These are phyloP conservation scores for Xenopus petersii DNA, from an alignment of 2,797 vertebrate species.

Conservation along the genomic window DNA sequence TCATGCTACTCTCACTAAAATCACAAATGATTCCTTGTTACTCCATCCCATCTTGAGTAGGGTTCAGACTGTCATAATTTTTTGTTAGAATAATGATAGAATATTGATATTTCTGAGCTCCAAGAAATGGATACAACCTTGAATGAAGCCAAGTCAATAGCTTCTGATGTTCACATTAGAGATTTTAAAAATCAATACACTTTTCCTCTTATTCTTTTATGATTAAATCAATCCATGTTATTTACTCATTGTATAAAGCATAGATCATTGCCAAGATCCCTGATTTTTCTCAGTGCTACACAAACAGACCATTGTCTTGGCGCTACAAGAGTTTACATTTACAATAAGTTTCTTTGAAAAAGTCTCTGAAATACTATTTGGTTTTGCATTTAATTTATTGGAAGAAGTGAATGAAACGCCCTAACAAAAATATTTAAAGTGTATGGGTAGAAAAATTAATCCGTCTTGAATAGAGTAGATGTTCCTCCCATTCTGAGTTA, in stretches of 20 bases:
- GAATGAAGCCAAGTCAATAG: conserved; percentile 65
- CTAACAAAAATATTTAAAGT: too few relatives aligned
- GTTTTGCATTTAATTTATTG: not conserved
- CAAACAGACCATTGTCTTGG: conserved; percentile 14
- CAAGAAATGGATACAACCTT: conserved; percentile 67
- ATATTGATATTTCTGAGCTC: conserved; percentile 70
- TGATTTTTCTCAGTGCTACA: conserved; percentile 41
- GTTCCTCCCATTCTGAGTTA: too few relatives aligned
- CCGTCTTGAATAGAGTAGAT: too few relatives aligned
- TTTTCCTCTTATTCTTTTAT: conserved; percentile 79
- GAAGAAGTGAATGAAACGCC: too few relatives aligned
- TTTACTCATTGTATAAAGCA: conserved; percentile 78
- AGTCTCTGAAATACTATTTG: not conserved
- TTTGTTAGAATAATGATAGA: conserved; percentile 68
- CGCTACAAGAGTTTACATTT: not conserved
- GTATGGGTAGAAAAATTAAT: too few relatives aligned
- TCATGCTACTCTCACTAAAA: conserved; percentile 54
- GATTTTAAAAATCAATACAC: conserved; percentile 73
- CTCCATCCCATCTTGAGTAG: conserved; percentile 63
- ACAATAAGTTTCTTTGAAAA: not conserved
- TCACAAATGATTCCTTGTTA: conserved; percentile 54
- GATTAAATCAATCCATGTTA: conserved; percentile 78
- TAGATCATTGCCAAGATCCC: conserved; percentile 64
- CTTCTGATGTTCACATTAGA: conserved; percentile 72
- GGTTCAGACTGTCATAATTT: conserved; percentile 65